Base-by-base conservation (phyloP, 2,113 vertebrate genomes). In the Hemichromis elongatus region DNA sequence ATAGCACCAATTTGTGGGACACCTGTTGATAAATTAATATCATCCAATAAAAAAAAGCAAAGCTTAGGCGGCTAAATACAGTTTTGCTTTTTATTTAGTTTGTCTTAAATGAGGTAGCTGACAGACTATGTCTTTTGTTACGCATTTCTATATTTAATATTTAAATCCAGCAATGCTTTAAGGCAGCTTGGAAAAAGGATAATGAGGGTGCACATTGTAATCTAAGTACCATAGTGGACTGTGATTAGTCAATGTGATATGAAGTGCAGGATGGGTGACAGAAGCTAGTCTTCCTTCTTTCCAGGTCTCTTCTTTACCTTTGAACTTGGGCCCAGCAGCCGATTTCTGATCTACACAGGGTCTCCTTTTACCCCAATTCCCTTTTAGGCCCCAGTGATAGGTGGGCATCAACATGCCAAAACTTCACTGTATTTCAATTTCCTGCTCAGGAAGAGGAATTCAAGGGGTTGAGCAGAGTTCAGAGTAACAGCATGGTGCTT, bases 381-480 rank as follows among this genome's bases (percentile, higher is more conserved):
- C 86, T 90, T 89, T 82, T 92, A 94, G 95, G 95, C 88, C 87
- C 42, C 66, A 88, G 95, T 98, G 97, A 98, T 97, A 96, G 97
- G 98, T 97, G 96, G 94, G 95, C 93, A 92, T 95, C 96, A 95
- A 96, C 94, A 94, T 96, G 97, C 95, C 96, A 96, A 97, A 97
- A 94, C 94, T 94, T 95, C 96, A 96, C 96, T 97, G 97, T 98
- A 98, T 97, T 98, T 98, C 97, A 97, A 98, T 98, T 97, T 98
- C 97, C 98, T 98, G 96, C 96, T 93, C 95, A 94, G 93, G 94
- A 96, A 93, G 95, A 96, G 95, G 97, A 97, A 97, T 98, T 98
- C 95, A 90, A 96, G 95, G 96, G 97, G 96, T 97, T 97, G 96
- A 95, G 92, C 78, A 92, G 96, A 98, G 98, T 98, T 99, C 97